Evolutionary conservation across 2,888 invertebrate species (phyloP), one percentile per base, ranked within the genome.

Genomic region (Ornithoptera alexandrae): DNA sequence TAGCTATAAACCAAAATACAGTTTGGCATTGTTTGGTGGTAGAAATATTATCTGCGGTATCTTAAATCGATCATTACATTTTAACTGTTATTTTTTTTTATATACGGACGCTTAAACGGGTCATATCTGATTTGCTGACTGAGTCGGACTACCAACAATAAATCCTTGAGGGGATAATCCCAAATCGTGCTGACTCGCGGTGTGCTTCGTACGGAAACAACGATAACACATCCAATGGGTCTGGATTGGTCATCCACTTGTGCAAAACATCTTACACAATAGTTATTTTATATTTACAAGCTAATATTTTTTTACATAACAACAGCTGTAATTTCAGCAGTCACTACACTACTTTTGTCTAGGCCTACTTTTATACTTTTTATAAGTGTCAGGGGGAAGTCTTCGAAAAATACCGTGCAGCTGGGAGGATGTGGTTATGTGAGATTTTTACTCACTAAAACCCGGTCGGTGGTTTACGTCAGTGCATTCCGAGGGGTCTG

Each of bases 151-250:
- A 73, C 78, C 74, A 77, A 75, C 75, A 75, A 79, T 79, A 79
- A 78, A 78, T 79, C 78, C 76, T 73, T 72, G 65, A 65, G 70
- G 71, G 76, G 78, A 79, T 80, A 77, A 79, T 79, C 80, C 75
- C 62, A 66, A 65, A 66, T 68, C 68, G 72, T 72, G 74, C 79
- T 76, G 77, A 79, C 73, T 77, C 74, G 72, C 66, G 60, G 65
- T 66, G 68, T 73, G 42, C 30, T 64, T 64, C 39, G 42, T 73
- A 63, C 68, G 64, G 70, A 64, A 50, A 68, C 71, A 68, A 64
- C 36, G 68, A 58, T 64, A 64, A 68, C 59, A 63, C 68, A 63
- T 53, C n/a, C 62, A 20, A 57, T 17, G 7, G 60, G 60, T 53
- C 24, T 58, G 15, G 53, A 61, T 60, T 18, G 39, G 24, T 67